These are phyloP conservation scores for Python bivittatus DNA, from an alignment of 2,113 vertebrate species.

Conservation along the genomic window DNA sequence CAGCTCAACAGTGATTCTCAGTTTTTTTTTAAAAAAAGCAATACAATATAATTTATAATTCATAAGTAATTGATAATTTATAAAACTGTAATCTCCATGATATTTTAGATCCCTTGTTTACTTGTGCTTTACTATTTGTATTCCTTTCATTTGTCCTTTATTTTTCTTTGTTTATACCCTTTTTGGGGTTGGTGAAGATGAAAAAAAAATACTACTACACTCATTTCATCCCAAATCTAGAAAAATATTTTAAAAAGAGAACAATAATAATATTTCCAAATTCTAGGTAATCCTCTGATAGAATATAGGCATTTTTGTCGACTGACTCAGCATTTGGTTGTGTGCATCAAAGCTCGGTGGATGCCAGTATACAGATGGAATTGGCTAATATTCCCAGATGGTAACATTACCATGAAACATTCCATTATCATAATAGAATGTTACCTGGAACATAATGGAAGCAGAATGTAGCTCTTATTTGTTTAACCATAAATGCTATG, in stretches of 20 bases:
- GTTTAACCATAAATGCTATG: not conserved
- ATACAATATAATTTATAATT: not conserved
- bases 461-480: not conserved
- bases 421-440: not conserved
- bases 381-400: not conserved
- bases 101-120: not conserved
- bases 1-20: not conserved
- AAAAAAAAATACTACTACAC: not conserved
- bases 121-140: not conserved
- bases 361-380: not conserved
- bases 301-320: not conserved
- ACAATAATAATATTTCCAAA: not conserved
- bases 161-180: not conserved
- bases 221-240: not conserved
- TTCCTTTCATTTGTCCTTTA: not conserved
- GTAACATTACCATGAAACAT: not conserved
- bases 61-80: not conserved
- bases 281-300: not conserved
- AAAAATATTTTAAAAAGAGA: not conserved
- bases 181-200: not conserved
- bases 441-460: not conserved
- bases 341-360: not conserved
- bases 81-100: not conserved
- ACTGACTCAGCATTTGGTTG: not conserved
- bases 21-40: not conserved